Base-by-base conservation (phyloP, 2,113 vertebrate genomes). In the Labeo catla region DNA sequence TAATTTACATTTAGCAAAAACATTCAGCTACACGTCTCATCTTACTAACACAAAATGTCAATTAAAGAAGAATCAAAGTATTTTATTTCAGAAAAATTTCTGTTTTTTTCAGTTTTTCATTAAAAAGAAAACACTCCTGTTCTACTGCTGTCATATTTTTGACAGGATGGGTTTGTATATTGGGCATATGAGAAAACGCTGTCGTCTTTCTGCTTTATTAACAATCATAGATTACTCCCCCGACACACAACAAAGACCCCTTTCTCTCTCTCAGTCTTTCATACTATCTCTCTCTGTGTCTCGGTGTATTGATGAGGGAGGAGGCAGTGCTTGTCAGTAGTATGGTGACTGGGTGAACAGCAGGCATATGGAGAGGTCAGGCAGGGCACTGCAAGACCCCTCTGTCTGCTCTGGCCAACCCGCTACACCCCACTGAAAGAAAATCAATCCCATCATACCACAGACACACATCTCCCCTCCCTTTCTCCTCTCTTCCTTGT, bases 321-420 rank as follows among this genome's bases (percentile, higher is more conserved):
- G 80, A 66, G 68, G 61, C 57, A 66, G 61, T 74, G 87, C 45
- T 68, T 76, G 82, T 81, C 72, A 65, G 85, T 65, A 52, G 16
- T 65, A 39, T 76, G 85, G 39, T 81, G 77, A 43, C 68, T 86
- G 39, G 78, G 66, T 81, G 50, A 81, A 80, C 95, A 95, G 95
- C 95, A 92, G 94, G 95, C 93, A 92, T 92, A 94, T 95, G 95
- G 95, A 94, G 95, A 94, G 96, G 95, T 96, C 95, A 96, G 96
- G 94, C 68, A 76, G 72, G 86, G 94, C 94, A 88, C 89, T 90
- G 91, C 88, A 92, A 95, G 96, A 95, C 95, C 54, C 73, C 86
- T 83, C 86, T 76, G 19, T 66, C 86, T 93, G 92, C 90, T 93
- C 92, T 93, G 93, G 93, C 93, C 95, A 95, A 95, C 93, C 94